Conservation (phyloP, 2,888 invertebrate genomes). For the Neocrepidodera transversa region DNA sequence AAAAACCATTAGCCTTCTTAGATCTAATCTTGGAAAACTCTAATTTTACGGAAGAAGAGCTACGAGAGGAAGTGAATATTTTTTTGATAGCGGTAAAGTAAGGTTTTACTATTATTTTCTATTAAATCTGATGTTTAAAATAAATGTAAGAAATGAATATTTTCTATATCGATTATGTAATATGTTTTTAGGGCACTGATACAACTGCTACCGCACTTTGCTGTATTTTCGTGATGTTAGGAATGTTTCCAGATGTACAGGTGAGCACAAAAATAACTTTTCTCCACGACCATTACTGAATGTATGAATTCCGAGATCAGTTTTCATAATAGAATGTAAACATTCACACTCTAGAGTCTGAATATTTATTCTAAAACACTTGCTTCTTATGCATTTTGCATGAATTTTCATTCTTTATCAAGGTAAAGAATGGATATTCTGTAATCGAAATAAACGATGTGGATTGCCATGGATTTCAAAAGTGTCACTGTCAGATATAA, state of each 20-base stretch:
- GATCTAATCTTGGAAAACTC: conserved; percentile 31
- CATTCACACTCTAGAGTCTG: no score
- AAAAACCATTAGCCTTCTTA: conserved; percentile 26
- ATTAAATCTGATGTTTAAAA: background rate
- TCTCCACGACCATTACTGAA: no score
- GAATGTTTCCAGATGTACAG: conserved; percentile 35
- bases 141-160: background rate
- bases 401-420: no score
- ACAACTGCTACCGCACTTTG: conserved; percentile 49
- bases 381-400: no score
- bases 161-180: background rate
- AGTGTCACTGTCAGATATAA: no score
- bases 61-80: conserved; percentile 61
- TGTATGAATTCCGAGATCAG: no score
- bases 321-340: no score
- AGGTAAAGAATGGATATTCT: no score
- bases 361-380: no score
- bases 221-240: conserved; percentile 46
- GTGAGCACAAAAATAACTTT: conserved; percentile 23
- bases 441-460: no score
- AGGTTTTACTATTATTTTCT: background rate
- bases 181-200: conserved; percentile 42
- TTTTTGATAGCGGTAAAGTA: conserved; percentile 63
- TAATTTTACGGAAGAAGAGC: conserved; percentile 30
- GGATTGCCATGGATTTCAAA: no score